These are phyloP conservation scores for Scopus umbretta DNA, from an alignment of 2,113 vertebrate genomes.

Conservation along the genomic window DNA sequence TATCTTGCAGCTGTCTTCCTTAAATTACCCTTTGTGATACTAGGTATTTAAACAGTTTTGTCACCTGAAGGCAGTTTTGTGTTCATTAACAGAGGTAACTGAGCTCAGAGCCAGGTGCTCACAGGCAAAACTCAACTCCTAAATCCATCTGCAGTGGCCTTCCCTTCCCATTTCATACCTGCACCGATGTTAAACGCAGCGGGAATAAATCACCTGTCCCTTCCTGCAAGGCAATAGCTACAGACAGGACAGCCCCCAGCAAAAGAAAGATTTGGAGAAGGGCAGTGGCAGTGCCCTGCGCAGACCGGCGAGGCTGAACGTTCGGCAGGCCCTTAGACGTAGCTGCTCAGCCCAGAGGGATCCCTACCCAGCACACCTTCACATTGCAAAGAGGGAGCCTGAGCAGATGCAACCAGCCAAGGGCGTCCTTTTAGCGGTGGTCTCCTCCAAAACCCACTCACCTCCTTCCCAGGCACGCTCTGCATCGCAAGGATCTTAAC, in stretches of 20 bases:
- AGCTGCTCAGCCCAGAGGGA: not conserved
- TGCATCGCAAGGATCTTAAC: not conserved
- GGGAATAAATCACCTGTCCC: not conserved
- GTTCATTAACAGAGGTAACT: not conserved
- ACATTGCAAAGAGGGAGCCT: fast-evolving
- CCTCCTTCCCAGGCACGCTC: not conserved
- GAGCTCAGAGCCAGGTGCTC: not conserved
- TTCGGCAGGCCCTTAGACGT: fast-evolving
- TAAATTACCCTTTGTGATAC: not conserved
- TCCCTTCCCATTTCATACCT: not conserved
- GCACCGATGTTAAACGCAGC: not conserved
- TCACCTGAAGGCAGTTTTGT: not conserved
- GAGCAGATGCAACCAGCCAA: not conserved
- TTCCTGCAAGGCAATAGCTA: not conserved
- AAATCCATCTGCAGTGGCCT: not conserved
- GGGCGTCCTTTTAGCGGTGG: fast-evolving
- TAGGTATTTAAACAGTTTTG: not conserved
- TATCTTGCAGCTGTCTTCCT: not conserved
- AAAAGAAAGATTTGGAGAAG: not conserved
- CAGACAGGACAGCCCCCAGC: not conserved
- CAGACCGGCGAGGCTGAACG: not conserved
- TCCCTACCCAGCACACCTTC: not conserved
- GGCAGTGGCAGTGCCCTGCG: too few relatives aligned
- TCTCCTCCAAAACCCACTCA: not conserved
- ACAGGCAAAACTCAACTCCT: not conserved